Evolutionary conservation across 2,797 vertebrate genomes (phyloP), one percentile per base, ranked within the genome.

Genomic region (Balearica regulorum): DNA sequence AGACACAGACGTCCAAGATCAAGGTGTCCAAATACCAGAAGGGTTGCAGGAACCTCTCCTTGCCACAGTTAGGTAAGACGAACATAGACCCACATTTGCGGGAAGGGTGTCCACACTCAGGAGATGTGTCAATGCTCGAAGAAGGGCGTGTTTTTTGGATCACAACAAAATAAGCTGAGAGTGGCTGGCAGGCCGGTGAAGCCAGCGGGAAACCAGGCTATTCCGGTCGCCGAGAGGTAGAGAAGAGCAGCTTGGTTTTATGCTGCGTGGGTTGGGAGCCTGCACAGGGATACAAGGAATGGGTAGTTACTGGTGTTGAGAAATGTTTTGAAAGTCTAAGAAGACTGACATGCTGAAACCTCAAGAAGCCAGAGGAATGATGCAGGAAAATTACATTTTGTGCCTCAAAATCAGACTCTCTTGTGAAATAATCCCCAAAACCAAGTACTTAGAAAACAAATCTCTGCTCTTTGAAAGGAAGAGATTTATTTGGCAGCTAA

Each of bases 81-180:
- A 94, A 89, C 93, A 96, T 5, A 84, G 49, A 57, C 61, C 48
- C 46, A 51, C 4, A 17, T 91, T 96, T 95, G 89, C 76, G 83
- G 94, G 94, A 96, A 96, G 79, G 61, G 69, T 71, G 89, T 88
- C 80, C 93, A 41, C 72, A 33, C 54, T 16, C 5, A 2, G 92
- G 76, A 93, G 91, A 90, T 88, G 94, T 65, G 93, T 94, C 93
- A 95, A 77, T 49, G 85, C 85, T 76, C 78, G 72, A 70, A 89
- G 83, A 80, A 95, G 93, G 93, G 69, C 64, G 91, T 96, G 93
- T 96, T 71, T 91, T 94, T 94, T 62, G 93, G 77, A 93, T 84
- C 87, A 62, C 78, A 92, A 48, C 80, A 94, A 93, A 96, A 94
- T 62, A 94, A 94, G 92, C 51, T 21, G 49, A 79, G 73, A 90